Evolutionary conservation across 2,888 invertebrate genomes (phyloP).

Genomic region (Tuta absoluta): DNA sequence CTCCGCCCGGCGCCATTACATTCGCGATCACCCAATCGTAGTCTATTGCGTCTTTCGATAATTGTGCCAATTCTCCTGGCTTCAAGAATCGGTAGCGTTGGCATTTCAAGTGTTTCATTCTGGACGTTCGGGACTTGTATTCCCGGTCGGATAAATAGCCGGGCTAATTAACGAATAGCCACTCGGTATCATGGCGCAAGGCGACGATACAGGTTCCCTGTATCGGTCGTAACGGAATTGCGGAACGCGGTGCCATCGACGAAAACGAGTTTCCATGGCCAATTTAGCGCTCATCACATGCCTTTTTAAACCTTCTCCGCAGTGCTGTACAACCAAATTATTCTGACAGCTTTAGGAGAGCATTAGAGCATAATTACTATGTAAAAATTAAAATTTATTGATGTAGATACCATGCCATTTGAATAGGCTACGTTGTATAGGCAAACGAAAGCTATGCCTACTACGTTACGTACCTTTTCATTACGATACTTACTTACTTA

Average conservation of each 20-base stretch:
- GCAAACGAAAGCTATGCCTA: no score
- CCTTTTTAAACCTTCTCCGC: background rate
- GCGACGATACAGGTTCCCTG: no score
- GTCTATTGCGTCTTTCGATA: slow-evolving; percentile 60
- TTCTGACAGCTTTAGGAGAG: no score
- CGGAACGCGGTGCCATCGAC: background rate
- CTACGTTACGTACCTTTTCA: no score
- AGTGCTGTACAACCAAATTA: no score
- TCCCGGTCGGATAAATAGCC: background rate
- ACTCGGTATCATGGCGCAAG: background rate
- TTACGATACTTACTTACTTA: no score
- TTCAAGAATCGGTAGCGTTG: slow-evolving; percentile 1
- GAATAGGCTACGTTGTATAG: no score
- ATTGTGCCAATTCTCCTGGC: slow-evolving; percentile 24
- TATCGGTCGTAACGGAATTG: slow-evolving; percentile 13
- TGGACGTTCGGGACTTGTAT: background rate
- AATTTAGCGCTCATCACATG: background rate
- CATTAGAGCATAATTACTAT: no score
- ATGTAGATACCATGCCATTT: no score
- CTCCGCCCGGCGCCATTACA: slow-evolving; percentile 47
- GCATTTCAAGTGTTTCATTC: slow-evolving; percentile 8
- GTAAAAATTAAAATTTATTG: no score
- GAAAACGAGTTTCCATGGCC: slow-evolving; percentile 3
- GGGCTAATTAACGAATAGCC: background rate
- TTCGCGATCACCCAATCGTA: slow-evolving; percentile 56